Evolutionary conservation across 2,888 invertebrate genomes (phyloP).

Genomic region (Caenorhabditis sp.): DNA sequence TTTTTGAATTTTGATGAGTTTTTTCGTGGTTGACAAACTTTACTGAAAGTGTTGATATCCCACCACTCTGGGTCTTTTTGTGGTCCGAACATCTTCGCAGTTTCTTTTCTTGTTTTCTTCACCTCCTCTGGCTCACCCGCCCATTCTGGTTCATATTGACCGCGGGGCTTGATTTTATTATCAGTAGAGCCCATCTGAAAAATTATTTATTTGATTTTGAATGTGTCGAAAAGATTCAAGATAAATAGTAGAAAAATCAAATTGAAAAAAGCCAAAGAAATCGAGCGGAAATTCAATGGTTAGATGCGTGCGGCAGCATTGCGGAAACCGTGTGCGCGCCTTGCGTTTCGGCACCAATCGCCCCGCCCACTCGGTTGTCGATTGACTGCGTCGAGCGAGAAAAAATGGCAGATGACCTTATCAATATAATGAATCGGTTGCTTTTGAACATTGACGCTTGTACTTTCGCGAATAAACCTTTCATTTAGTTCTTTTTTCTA

Average conservation of each 20-base stretch:
- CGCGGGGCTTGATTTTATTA: constrained; percentile 50
- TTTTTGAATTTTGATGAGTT: background rate
- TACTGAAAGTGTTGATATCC: constrained; percentile 87
- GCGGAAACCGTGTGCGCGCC: constrained; percentile 23
- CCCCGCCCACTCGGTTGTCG: constrained; percentile 33
- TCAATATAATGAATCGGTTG: no score
- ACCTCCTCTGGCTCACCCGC: constrained; percentile 66
- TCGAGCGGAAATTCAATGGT: background rate
- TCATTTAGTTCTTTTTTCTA: background rate
- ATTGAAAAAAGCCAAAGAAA: background rate
- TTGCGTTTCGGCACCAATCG: constrained; percentile 3
- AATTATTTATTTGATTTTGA: background rate
- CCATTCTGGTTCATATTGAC: constrained; percentile 70
- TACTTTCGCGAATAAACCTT: background rate
- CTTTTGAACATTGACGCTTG: background rate
- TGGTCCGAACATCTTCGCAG: constrained; percentile 70
- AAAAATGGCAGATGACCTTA: background rate
- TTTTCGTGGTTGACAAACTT: no score
- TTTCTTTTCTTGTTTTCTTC: constrained; percentile 63
- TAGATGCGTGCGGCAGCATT: constrained; percentile 14
- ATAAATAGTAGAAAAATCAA: background rate
- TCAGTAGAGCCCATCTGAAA: constrained; percentile 50
- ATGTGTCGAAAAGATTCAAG: background rate
- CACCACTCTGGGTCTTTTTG: constrained; percentile 83
- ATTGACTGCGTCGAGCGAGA: constrained; percentile 11